These are phyloP conservation scores for Corythornis madagascariensis DNA, from an alignment of 2,113 vertebrate species.

Conservation along the genomic window DNA sequence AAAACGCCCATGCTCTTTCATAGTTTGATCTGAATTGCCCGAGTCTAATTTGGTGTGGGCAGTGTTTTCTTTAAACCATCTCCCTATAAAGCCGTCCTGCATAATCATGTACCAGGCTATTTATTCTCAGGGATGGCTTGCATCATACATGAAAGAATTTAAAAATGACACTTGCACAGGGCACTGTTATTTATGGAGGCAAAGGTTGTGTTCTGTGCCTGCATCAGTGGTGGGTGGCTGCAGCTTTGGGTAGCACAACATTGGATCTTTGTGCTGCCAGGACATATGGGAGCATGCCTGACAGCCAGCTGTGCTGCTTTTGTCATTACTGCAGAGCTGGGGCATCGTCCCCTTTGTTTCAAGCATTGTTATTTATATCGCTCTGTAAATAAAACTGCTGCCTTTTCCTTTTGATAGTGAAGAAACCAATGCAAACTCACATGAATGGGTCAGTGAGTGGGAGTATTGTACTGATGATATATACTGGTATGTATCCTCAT, in stretches of 20 bases:
- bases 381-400: constrained; percentile 43
- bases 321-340: constrained; percentile 17
- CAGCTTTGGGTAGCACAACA: not conserved
- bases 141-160: constrained; percentile 46
- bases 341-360: not conserved
- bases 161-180: constrained; percentile 24
- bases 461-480: not conserved
- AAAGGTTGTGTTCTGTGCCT: constrained; percentile 7
- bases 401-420: constrained; percentile 38
- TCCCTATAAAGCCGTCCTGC: constrained; percentile 10
- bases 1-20: not conserved
- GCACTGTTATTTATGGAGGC: constrained; percentile 45
- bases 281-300: constrained; percentile 8
- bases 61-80: constrained; percentile 34
- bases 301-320: not conserved
- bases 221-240: not conserved
- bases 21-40: constrained; percentile 5
- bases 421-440: not conserved
- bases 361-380: constrained; percentile 47
- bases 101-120: not conserved
- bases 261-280: not conserved
- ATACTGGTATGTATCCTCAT: not conserved
- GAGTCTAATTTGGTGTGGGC: not conserved
- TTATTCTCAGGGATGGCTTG: constrained; percentile 20
- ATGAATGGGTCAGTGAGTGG: constrained; percentile 3